Evolutionary conservation across 2,797 vertebrate species (phyloP).

Genomic region (Syndactyla subalaris): DNA sequence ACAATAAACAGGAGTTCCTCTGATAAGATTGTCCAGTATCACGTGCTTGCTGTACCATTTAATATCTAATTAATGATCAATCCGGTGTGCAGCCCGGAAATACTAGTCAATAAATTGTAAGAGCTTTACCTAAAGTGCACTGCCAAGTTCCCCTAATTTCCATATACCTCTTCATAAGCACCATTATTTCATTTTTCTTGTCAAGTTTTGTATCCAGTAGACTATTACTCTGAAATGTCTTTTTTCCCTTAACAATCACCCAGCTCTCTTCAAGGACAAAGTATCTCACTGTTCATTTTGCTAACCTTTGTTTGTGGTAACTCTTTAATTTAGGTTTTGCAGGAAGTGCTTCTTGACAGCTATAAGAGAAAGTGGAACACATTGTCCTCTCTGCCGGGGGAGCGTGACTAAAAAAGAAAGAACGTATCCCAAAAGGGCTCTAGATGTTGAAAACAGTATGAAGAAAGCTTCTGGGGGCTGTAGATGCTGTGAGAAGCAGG

Average conservation of each 20-base stretch:
- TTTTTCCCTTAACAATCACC: neutral
- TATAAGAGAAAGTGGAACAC: constrained; percentile 80
- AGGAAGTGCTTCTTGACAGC: constrained; percentile 84
- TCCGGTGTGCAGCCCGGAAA: neutral
- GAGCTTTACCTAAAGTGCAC: neutral
- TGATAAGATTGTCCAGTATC: constrained; percentile 18
- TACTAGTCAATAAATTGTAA: neutral
- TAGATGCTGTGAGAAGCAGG: constrained; percentile 83
- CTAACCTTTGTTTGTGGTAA: constrained; percentile 68
- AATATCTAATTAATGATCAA: constrained; percentile 23
- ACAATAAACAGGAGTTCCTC: constrained; percentile 17
- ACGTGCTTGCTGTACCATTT: constrained; percentile 17
- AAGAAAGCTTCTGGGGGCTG: constrained; percentile 80
- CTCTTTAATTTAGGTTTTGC: constrained; percentile 82
- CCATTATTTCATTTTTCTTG: neutral
- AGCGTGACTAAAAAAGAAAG: constrained; percentile 80
- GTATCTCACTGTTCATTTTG: neutral
- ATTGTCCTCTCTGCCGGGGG: constrained; percentile 84
- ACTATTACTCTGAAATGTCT: neutral
- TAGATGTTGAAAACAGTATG: constrained; percentile 83
- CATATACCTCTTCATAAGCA: neutral
- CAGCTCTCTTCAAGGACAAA: neutral
- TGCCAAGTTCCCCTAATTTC: neutral
- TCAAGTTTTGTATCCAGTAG: neutral
- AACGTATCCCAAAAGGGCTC: constrained; percentile 79